phyloP scores from a whole-genome alignment of 1,140 invertebrate species.

The Tetramorium simillimum region DNA sequence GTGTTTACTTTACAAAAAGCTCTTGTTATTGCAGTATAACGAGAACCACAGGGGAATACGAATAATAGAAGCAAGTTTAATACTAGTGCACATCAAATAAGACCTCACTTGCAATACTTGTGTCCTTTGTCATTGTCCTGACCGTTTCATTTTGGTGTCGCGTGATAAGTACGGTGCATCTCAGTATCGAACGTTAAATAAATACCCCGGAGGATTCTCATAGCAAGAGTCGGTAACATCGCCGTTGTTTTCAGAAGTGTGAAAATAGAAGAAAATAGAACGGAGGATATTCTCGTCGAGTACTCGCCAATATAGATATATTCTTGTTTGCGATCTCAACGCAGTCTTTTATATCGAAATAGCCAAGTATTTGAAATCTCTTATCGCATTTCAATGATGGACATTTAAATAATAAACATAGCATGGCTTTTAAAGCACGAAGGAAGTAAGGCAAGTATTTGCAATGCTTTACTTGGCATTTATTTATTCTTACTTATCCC shows the following conservation, averaged over 20 bases:
- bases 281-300: background rate
- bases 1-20: slow-evolving; percentile 53
- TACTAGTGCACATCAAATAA: slow-evolving; percentile 27
- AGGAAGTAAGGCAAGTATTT: background rate
- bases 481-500: background rate
- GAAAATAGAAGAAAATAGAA: slow-evolving; percentile 39
- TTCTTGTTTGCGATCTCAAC: background rate
- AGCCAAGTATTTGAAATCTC: background rate
- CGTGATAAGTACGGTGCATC: slow-evolving; percentile 26
- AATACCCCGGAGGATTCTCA: slow-evolving; percentile 19
- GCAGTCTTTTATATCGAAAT: background rate
- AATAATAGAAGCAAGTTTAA: slow-evolving; percentile 26
- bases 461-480: background rate
- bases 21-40: slow-evolving; percentile 51
- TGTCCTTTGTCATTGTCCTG: slow-evolving; percentile 24
- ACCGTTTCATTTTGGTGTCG: slow-evolving; percentile 1
- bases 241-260: slow-evolving; percentile 33
- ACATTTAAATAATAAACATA: slow-evolving; percentile 18
- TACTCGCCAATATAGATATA: background rate
- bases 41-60: background rate
- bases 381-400: background rate
- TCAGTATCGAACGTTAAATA: slow-evolving; percentile 33
- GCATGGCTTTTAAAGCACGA: background rate
- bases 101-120: slow-evolving; percentile 1
- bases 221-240: slow-evolving; percentile 15